Evolutionary conservation across 2,888 invertebrate species (phyloP).

Genomic region (Gymnocheta viridis): DNA sequence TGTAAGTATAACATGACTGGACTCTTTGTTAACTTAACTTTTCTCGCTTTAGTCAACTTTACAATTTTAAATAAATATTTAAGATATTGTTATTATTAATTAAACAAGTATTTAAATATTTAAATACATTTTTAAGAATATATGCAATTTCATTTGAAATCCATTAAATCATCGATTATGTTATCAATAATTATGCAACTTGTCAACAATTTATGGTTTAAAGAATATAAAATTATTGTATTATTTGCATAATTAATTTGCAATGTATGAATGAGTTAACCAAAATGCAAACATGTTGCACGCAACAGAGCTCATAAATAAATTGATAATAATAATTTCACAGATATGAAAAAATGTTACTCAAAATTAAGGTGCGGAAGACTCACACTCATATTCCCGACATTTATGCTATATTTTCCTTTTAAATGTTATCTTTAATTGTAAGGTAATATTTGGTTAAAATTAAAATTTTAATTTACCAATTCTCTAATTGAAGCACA

Average conservation of each 20-base stretch:
- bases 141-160: neutral
- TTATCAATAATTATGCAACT: neutral
- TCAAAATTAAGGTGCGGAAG: too few relatives aligned
- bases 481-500: too few relatives aligned
- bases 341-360: too few relatives aligned
- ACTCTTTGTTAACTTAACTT: neutral
- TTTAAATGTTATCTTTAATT: too few relatives aligned
- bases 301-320: too few relatives aligned
- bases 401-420: too few relatives aligned
- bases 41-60: neutral
- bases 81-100: neutral
- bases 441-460: too few relatives aligned
- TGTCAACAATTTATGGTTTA: conserved; percentile 8
- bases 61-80: conserved; percentile 5
- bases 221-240: neutral
- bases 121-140: neutral
- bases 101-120: conserved; percentile 40
- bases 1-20: neutral
- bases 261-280: too few relatives aligned
- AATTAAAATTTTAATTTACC: too few relatives aligned
- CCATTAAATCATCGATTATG: conserved; percentile 10
- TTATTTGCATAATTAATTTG: conserved; percentile 20
- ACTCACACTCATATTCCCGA: too few relatives aligned
- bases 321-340: too few relatives aligned
- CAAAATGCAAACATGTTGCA: too few relatives aligned